Percentiles rank a stretch among this genome's conserved stretches.
phyloP scores from a whole-genome alignment of 2,113 vertebrate species.

The Nothobranchius kuhntae region DNA sequence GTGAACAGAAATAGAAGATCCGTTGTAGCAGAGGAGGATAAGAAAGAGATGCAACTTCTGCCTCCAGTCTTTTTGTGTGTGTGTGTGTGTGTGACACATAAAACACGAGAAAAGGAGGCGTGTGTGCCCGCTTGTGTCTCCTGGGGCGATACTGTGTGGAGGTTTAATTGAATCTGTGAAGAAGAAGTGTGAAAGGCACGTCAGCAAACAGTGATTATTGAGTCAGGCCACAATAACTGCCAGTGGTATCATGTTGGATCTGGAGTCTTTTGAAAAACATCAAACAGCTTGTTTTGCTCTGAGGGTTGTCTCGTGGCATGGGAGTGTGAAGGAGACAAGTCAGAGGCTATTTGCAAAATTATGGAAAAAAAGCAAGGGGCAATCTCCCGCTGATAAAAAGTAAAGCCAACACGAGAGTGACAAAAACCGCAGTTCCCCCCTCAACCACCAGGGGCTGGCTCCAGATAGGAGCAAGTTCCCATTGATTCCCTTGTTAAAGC shows the following conservation, averaged over 20 bases:
- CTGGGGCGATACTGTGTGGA: constrained; percentile 35
- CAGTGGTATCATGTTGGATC: constrained; percentile 5
- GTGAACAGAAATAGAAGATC: constrained; percentile 32
- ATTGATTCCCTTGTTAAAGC: too few relatives aligned
- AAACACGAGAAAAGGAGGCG: not conserved
- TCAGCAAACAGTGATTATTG: constrained; percentile 41
- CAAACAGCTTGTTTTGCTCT: not conserved
- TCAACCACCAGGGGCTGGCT: too few relatives aligned
- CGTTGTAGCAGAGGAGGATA: constrained; percentile 9
- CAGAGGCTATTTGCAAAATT: too few relatives aligned
- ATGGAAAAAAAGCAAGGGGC: too few relatives aligned
- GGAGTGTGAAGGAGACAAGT: not conserved
- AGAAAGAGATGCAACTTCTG: constrained; percentile 13
- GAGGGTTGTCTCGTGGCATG: not conserved
- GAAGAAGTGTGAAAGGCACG: constrained; percentile 58
- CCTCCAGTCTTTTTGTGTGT: constrained; percentile 33
- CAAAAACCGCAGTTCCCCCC: too few relatives aligned
- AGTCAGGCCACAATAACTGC: constrained; percentile 22
- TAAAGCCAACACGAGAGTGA: too few relatives aligned
- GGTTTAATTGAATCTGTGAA: constrained; percentile 59
- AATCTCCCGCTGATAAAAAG: too few relatives aligned
- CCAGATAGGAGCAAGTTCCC: too few relatives aligned
- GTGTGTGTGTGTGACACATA: constrained; percentile 12
- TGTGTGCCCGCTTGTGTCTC: constrained; percentile 23
- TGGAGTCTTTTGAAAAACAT: not conserved